Conservation (phyloP, 2,888 invertebrate genomes). For the Epsilonema sp. region DNA sequence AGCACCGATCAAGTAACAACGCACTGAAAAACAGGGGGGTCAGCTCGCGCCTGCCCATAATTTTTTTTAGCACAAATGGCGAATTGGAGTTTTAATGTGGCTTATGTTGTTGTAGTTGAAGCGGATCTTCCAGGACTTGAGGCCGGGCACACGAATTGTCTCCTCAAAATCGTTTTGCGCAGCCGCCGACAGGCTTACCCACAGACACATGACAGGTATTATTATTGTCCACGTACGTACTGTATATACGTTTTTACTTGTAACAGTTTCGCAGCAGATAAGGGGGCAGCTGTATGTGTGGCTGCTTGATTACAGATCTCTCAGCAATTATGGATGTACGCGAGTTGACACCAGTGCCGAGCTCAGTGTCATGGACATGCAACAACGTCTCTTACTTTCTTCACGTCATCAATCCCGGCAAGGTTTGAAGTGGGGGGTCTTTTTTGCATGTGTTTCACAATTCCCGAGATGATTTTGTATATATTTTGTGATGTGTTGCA, state of each 20-base stretch:
- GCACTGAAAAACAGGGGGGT: too few species aligned
- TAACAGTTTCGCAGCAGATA: too few species aligned
- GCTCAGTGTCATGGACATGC: slow-evolving; percentile 96
- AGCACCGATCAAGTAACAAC: too few species aligned
- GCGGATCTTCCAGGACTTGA: slow-evolving; percentile 32
- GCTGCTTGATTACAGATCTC: slow-evolving; percentile 61
- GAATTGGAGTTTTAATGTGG: too few species aligned
- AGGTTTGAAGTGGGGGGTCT: slow-evolving; percentile 30
- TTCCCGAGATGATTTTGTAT: background rate
- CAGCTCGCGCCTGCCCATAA: too few species aligned
- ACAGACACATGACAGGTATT: slow-evolving; percentile 80
- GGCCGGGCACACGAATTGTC: slow-evolving; percentile 60
- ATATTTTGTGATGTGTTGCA: too few species aligned
- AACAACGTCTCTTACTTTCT: slow-evolving; percentile 96
- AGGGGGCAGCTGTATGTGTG: too few species aligned
- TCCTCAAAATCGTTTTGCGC: slow-evolving; percentile 97
- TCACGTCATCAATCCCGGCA: slow-evolving; percentile 90
- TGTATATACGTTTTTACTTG: too few species aligned
- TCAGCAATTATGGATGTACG: slow-evolving; percentile 96
- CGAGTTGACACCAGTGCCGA: slow-evolving; percentile 78
- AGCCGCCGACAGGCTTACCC: slow-evolving; percentile 84
- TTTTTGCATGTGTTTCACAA: background rate
- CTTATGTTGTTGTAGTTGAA: slow-evolving; percentile 33
- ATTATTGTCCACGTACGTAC: too few species aligned
- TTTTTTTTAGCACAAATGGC: too few species aligned